phyloP scores from a whole-genome alignment of 2,888 invertebrate genomes.

The Hyles lineata region DNA sequence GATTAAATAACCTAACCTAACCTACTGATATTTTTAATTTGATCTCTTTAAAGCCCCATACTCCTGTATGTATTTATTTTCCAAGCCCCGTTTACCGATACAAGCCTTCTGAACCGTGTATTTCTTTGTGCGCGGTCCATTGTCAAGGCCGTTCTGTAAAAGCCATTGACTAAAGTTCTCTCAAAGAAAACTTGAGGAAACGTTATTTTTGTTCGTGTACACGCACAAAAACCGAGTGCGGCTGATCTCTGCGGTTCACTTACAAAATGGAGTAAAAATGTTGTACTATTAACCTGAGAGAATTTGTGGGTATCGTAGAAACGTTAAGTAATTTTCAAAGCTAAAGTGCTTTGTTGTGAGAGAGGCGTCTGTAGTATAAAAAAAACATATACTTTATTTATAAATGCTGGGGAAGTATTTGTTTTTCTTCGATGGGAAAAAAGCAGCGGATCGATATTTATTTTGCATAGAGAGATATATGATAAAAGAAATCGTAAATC shows the following conservation, averaged over 20 bases:
- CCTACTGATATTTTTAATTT: no score
- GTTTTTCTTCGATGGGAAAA: no score
- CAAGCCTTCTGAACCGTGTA: background rate
- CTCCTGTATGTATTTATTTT: background rate
- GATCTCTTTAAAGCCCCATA: background rate
- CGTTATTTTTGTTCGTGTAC: constrained; percentile 26
- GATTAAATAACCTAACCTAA: no score
- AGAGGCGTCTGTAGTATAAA: background rate
- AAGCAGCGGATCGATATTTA: no score
- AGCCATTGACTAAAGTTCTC: constrained; percentile 36
- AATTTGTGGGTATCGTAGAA: background rate
- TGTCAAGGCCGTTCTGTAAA: constrained; percentile 40
- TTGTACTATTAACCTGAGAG: background rate
- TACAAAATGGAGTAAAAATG: constrained; percentile 14
- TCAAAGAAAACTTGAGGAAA: constrained; percentile 38
- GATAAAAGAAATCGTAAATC: no score
- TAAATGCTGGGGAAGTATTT: no score
- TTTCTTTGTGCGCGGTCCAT: constrained; percentile 29
- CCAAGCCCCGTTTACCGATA: background rate
- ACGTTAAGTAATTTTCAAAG: background rate
- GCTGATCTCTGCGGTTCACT: background rate
- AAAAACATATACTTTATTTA: background rate
- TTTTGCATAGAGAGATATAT: no score
- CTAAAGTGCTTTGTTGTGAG: background rate
- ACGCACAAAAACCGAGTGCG: constrained; percentile 7